phyloP scores from a whole-genome alignment of 2,113 vertebrate genomes.

The Hyperopisus bebe region DNA sequence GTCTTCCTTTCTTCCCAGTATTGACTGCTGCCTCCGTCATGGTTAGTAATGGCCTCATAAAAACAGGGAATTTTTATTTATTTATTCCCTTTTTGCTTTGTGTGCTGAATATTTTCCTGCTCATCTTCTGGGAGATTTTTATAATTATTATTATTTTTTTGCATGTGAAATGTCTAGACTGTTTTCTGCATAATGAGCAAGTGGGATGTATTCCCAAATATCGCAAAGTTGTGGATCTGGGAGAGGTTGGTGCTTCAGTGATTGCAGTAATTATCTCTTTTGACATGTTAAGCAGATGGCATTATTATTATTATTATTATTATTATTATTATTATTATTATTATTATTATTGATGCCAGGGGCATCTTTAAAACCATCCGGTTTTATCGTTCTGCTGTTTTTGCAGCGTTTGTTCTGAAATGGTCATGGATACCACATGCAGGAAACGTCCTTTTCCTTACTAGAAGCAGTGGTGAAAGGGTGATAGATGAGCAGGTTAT shows the following conservation, averaged over 20 bases:
- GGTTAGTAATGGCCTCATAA: background rate
- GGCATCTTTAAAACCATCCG: background rate
- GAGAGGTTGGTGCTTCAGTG: background rate
- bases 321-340: background rate
- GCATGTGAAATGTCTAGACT: background rate
- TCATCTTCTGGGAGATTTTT: background rate
- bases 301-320: too few species aligned
- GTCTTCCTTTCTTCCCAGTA: background rate
- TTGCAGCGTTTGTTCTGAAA: background rate
- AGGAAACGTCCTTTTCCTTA: background rate
- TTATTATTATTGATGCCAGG: background rate
- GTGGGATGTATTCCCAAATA: background rate
- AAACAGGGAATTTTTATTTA: background rate
- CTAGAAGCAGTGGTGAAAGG: background rate
- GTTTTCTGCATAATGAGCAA: background rate
- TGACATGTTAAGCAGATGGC: background rate
- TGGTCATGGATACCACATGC: background rate
- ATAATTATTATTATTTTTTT: background rate
- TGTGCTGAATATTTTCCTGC: background rate
- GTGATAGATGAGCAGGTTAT: background rate
- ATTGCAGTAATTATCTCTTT: background rate
- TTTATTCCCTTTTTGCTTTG: background rate
- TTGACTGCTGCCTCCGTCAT: background rate
- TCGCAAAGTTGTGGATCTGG: background rate
- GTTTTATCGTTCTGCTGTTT: background rate